Evolutionary conservation across 2,888 invertebrate species (phyloP).

Genomic region (Tanaodytes sp.): DNA sequence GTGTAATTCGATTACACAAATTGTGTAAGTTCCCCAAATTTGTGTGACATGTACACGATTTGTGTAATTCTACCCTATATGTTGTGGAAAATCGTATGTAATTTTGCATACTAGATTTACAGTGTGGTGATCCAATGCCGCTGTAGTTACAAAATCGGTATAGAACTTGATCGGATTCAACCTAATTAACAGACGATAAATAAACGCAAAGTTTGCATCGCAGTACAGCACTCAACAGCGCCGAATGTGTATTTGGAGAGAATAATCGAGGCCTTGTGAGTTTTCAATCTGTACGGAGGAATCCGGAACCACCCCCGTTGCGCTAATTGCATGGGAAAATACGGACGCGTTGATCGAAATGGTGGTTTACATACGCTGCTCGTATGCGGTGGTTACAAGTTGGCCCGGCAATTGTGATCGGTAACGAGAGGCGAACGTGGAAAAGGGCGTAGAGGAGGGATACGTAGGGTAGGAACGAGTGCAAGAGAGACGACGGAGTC

Average conservation of each 20-base stretch:
- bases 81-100: too few species aligned
- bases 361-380: constrained; percentile 34
- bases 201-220: constrained; percentile 18
- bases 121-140: too few species aligned
- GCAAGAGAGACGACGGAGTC: constrained; percentile 55
- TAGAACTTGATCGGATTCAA: too few species aligned
- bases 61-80: too few species aligned
- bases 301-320: constrained; percentile 41
- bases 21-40: too few species aligned
- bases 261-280: constrained; percentile 37
- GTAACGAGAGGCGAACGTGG: constrained; percentile 61
- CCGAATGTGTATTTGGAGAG: constrained; percentile 39
- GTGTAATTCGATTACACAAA: too few species aligned
- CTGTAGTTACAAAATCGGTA: too few species aligned
- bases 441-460: constrained; percentile 32
- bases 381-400: constrained; percentile 64
- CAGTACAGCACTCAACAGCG: constrained; percentile 21
- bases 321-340: constrained; percentile 50
- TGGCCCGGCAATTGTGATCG: constrained; percentile 67
- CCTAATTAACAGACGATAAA: too few species aligned
- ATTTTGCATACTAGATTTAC: too few species aligned
- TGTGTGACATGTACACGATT: too few species aligned
- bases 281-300: constrained; percentile 23
- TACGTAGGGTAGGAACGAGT: constrained; percentile 21
- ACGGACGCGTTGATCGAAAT: constrained; percentile 45